Base-by-base conservation (phyloP, 2,113 vertebrate genomes). In the Zosterops lateralis region DNA sequence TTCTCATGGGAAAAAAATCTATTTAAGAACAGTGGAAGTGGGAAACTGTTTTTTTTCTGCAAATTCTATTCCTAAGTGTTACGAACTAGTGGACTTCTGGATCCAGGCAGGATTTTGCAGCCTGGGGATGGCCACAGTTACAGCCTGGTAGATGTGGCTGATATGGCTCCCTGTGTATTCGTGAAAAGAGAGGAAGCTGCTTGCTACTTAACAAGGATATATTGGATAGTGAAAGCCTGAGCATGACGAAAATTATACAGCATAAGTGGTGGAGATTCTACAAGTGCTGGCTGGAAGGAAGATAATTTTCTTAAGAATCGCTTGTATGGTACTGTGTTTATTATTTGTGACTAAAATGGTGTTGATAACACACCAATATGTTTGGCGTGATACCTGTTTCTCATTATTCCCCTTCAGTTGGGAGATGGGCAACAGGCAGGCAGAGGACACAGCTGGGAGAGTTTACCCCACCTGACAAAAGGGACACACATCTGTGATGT, bases 391-490 rank as follows among this genome's bases (percentile, higher is more conserved):
- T 32, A n/a, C 32, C 12, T 67, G 5, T 51, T 87, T 84, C 70
- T 73, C 40, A 47, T 5, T 29, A 24, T 29, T 3, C 1, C 24
- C 16, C 34, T 84, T 54, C 53, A 24, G 14, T 0, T n/a, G 28
- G 6, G 31, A 65, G 32, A 17, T 32, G 7, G 12, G 16, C 44
- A 73, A 29, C 28, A 28, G 24, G 6, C 9, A 48, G 18, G n/a
- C 6, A 60, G 11, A 21, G 11, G 7, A 21, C 32, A 47, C 12
- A 56, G 7, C 7, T 31, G 14, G 12, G 25, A 74, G 20, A 70
- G 36, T 26, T 65, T 36, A 47, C 14, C 10, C 0, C 0, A 66
- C 3, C 1, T 53, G n/a, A 40, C 14, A 6, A 29, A 36, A 48
- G 14, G 24, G 5, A 18, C 29, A 38, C 15, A 4, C 22, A 48